Evolutionary conservation across 2,113 vertebrate genomes (phyloP).

Genomic region (Miniopterus natalensis): DNA sequence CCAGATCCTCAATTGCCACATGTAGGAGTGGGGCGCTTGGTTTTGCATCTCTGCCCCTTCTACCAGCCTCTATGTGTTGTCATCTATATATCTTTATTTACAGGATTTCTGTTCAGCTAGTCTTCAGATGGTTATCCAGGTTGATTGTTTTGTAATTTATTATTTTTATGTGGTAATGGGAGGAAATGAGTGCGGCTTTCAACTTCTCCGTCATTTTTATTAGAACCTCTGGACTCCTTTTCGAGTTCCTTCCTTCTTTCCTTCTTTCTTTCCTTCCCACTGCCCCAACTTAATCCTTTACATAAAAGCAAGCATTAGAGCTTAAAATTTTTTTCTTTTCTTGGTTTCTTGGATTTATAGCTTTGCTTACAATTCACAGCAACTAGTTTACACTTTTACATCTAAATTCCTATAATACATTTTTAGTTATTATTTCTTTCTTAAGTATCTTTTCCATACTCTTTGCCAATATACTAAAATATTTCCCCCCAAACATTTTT

Average conservation of each 20-base stretch:
- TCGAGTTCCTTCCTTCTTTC: neutral
- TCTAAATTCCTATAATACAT: neutral
- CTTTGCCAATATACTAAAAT: conserved; percentile 15
- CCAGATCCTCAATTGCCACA: neutral
- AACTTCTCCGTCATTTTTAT: neutral
- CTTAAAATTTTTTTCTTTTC: neutral
- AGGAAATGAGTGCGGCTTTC: neutral
- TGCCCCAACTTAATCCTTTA: neutral
- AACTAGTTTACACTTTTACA: neutral
- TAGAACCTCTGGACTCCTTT: neutral
- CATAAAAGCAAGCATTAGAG: neutral
- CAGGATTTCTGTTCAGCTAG: neutral
- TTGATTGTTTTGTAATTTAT: neutral
- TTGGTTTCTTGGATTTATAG: conserved; percentile 37
- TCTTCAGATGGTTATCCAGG: neutral
- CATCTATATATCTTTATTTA: neutral
- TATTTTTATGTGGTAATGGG: neutral
- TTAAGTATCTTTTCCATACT: neutral
- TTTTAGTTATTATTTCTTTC: conserved; percentile 27
- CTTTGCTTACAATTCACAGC: conserved; percentile 27
- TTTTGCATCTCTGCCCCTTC: neutral
- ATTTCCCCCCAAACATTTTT: conserved; percentile 13
- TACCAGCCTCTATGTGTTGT: neutral
- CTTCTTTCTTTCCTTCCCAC: neutral
- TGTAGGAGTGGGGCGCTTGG: neutral